Evolutionary conservation across 2,113 vertebrate genomes (phyloP).

Genomic region (Equus quagga): DNA sequence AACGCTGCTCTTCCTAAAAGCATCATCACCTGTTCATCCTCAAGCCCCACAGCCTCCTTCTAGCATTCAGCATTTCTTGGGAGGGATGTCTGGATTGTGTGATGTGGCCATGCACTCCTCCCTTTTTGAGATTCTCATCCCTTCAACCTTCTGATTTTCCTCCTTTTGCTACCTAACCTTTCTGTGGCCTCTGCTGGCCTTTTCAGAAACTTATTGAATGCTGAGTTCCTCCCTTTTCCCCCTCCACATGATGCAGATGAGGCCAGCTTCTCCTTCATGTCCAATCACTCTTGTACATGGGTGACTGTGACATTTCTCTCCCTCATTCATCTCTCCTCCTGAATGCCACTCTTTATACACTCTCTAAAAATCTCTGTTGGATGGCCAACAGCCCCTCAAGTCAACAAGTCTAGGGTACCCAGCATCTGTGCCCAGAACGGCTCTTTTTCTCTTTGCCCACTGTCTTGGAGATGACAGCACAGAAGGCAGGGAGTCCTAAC

Average conservation of each 20-base stretch:
- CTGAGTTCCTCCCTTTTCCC: not conserved
- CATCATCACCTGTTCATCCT: not conserved
- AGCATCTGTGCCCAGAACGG: not conserved
- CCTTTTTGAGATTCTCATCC: not conserved
- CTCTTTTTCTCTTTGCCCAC: not conserved
- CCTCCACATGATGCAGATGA: not conserved
- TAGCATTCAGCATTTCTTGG: not conserved
- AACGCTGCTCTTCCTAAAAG: not conserved
- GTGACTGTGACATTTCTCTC: not conserved
- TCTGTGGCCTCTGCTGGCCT: not conserved
- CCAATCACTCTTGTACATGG: not conserved
- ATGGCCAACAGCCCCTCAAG: not conserved
- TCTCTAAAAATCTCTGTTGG: not conserved
- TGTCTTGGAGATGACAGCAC: not conserved
- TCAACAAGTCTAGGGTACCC: not conserved
- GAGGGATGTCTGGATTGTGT: not conserved
- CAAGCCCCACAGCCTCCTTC: not conserved
- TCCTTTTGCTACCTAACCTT: not conserved
- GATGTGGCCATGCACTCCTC: accelerated
- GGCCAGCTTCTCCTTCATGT: not conserved
- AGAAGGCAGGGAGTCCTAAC: not conserved
- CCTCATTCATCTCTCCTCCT: not conserved
- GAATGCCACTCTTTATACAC: not conserved
- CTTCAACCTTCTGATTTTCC: not conserved
- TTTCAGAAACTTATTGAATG: not conserved